phyloP scores from a whole-genome alignment of 2,888 invertebrate genomes.

The Aspidiotus destructor region DNA sequence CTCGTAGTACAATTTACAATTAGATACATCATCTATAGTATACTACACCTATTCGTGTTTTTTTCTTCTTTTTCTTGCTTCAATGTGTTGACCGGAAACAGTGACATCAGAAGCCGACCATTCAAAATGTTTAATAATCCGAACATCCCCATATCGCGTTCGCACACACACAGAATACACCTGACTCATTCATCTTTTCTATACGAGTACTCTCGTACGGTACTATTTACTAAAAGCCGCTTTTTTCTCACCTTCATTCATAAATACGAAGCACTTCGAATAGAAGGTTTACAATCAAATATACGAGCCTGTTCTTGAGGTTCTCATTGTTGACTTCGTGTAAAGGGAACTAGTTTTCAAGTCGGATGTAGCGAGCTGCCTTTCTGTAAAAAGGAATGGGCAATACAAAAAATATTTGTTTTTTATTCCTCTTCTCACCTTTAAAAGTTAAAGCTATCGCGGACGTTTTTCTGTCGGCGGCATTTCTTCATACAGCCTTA shows the following conservation, averaged over 20 bases:
- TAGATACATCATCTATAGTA: too few species aligned
- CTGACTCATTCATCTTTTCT: slow-evolving; percentile 28
- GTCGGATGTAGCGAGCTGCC: background rate
- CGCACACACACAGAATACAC: slow-evolving; percentile 16
- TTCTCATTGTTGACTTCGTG: slow-evolving; percentile 1
- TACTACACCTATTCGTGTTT: too few species aligned
- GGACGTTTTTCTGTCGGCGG: too few species aligned
- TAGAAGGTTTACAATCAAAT: background rate
- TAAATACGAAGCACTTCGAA: background rate
- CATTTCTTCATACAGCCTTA: too few species aligned
- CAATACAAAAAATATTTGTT: background rate
- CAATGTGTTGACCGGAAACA: slow-evolving; percentile 20
- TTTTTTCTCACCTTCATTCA: slow-evolving; percentile 19
- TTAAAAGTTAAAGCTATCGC: background rate
- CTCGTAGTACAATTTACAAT: too few species aligned
- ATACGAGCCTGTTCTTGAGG: background rate
- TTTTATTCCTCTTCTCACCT: background rate
- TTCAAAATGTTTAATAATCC: slow-evolving; percentile 28
- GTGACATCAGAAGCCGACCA: slow-evolving; percentile 14
- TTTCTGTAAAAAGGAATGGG: background rate
- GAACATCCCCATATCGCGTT: slow-evolving; percentile 19
- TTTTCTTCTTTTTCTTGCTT: too few species aligned
- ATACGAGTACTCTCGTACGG: slow-evolving; percentile 11
- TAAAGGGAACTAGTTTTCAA: background rate
- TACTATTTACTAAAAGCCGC: slow-evolving; percentile 18